Evolutionary conservation across 2,888 invertebrate genomes (phyloP), one percentile per base, ranked within the genome.

Genomic region (Candidula unifasciata): DNA sequence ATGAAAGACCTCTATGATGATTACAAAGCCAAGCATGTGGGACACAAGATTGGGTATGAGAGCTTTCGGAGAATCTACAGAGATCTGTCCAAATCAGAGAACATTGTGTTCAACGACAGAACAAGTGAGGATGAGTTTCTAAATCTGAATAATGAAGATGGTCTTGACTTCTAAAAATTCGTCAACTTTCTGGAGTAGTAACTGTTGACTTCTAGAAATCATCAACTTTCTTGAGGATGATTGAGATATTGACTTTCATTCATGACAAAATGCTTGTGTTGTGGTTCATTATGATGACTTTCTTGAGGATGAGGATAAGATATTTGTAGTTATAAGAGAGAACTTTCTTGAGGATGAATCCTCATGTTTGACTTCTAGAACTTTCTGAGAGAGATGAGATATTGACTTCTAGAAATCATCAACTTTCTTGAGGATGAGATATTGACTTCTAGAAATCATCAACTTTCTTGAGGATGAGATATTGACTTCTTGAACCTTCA

Each of bases 41-140:
- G 78, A 5, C 83, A 83, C 27, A 83, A 83, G 71, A 78, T 83
- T 33, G 73, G 83, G 16, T 83, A 83, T 60, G 83, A 83, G 79
- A 79, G 78, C n/a, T 83, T 83, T 44, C 57, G 83, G 21, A 83
- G 73, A 60, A 78, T 83, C 16, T 83, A 64, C 44, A 18, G 64
- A 16, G 35, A 68, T 13, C 10, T 71, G 13, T 35, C 80, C 3
- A 80, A 71, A 18, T 80, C 80, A 24, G 80, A 80, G 24, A 80
- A 71, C 33, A 52, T 71, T 24, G 24, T 57, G 21, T 24, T 35
- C 5, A 57, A 80, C 68, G 79, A 79, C 27, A 79, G 24, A 66
- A 27, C 66, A 3, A 33, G 44, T 1, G 79, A 79, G 18, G 68
- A 66, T 44, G 66, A 68, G 3, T 27, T 68, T 24, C 79, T 79